A percentile compares a stretch with the other conserved stretches of the same genome.
These are phyloP conservation scores for Hyposoter didymator DNA, from an alignment of 2,888 invertebrate species.

Conservation along the genomic window DNA sequence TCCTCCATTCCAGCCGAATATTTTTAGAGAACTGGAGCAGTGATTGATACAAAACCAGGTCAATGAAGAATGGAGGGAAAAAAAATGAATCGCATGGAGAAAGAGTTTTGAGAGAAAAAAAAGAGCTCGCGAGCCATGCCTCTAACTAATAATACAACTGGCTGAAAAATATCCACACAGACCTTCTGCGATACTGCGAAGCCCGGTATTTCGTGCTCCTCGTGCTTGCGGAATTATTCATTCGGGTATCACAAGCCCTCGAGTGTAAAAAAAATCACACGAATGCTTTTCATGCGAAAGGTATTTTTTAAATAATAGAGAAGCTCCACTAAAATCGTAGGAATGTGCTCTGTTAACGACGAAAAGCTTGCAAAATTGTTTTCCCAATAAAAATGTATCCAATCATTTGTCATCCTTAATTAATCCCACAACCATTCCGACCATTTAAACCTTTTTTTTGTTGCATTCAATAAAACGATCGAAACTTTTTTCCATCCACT, in stretches of 20 bases:
- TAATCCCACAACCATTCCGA: too few relatives aligned
- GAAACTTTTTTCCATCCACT: too few relatives aligned
- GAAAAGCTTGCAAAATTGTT: background rate
- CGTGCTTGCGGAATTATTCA: constrained; percentile 29
- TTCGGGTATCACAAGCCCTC: constrained; percentile 14
- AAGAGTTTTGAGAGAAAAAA: constrained; percentile 17
- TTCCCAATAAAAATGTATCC: background rate
- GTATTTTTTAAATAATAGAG: background rate
- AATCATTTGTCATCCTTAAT: too few relatives aligned
- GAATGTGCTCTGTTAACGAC: background rate
- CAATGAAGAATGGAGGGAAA: constrained; percentile 21
- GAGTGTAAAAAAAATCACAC: constrained; percentile 8
- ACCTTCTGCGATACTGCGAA: constrained; percentile 10
- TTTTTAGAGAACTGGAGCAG: constrained; percentile 16
- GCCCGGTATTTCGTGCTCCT: constrained; percentile 7
- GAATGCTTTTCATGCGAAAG: background rate
- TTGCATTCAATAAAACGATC: too few relatives aligned
- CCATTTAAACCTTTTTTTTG: too few relatives aligned
- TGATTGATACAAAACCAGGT: constrained; percentile 23
- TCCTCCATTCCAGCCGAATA: background rate
- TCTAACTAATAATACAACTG: constrained; percentile 27
- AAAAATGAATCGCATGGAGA: background rate
- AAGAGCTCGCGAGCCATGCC: constrained; percentile 6
- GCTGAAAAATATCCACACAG: constrained; percentile 19
- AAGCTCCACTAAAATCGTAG: background rate